Conservation (phyloP, 2,797 vertebrate species). For the Diceros bicornis region DNA sequence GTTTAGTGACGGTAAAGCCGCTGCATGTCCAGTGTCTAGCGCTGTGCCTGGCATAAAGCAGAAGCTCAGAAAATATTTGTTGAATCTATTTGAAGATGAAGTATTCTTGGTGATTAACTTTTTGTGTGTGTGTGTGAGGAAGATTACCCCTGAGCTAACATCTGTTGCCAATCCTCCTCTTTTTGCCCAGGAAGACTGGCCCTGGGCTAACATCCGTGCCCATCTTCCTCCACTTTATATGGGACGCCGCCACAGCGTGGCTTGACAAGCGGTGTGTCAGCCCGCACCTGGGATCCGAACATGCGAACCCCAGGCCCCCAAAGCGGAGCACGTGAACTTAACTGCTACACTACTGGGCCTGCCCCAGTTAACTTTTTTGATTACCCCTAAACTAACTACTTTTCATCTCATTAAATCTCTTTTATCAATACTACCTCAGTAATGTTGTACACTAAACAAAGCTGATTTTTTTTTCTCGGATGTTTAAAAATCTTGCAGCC, state of each 20-base stretch:
- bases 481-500: not conserved
- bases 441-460: not conserved
- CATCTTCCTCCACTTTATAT: too few relatives aligned
- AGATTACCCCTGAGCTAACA: not conserved
- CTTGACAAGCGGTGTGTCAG: too few relatives aligned
- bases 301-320: too few relatives aligned
- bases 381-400: not conserved
- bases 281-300: too few relatives aligned
- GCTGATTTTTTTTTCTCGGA: not conserved
- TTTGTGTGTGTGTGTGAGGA: not conserved
- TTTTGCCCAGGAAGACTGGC: too few relatives aligned
- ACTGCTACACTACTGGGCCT: too few relatives aligned
- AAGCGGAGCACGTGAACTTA: too few relatives aligned
- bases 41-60: not conserved
- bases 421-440: not conserved
- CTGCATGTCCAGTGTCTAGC: not conserved
- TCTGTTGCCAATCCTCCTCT: too few relatives aligned
- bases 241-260: too few relatives aligned
- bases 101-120: conserved; percentile 12
- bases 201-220: too few relatives aligned
- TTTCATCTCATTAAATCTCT: conserved; percentile 15
- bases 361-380: not conserved
- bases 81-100: not conserved
- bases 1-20: not conserved
- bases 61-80: conserved; percentile 2